Evolutionary conservation across 2,113 vertebrate species (phyloP), one percentile per base, ranked within the genome.

Genomic region (Emberiza fucata): DNA sequence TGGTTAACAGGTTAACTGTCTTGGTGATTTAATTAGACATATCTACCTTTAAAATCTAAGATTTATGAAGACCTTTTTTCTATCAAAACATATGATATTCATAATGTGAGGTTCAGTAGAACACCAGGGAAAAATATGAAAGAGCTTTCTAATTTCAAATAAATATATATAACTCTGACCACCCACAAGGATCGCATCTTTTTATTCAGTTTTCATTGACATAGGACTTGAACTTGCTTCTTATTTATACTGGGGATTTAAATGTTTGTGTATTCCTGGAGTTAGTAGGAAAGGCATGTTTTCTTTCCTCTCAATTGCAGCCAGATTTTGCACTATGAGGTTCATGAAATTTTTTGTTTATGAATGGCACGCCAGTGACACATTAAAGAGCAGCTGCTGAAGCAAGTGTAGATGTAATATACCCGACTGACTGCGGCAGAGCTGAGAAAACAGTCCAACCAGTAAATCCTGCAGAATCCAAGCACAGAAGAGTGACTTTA

Each of bases 401-500:
- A 94, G 81, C 86, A 93, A 91, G 86, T 44, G 83, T 86, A 53
- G 91, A 90, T 92, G 69, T 85, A 96, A 92, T 88, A 86, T 57
- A 90, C 84, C 81, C 59, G 83, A 47, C 87, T 95, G 93, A 85
- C 81, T 63, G 50, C 87, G 70, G 50, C 56, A 94, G 40, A 61
- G 70, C 70, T 88, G 91, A 88, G 75, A 57, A 94, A 95, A 94
- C 48, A 95, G 72, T 86, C 78, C 75, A 91, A 78, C 45, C 69
- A 81, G 44, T 90, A 93, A 96, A 96, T 94, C 71, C 82, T 86
- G 40, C 80, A 81, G 86, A 89, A 95, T 81, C 61, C 69, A 93
- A 92, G 44, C 84, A 85, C 6, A 85, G 69, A 90, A 92, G n/a
- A 94, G 12, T 81, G 77, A 82, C 56, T 94, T 35, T 40, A 80